These are phyloP conservation scores for Alligator mississippiensis DNA, from an alignment of 2,113 vertebrate species.

Conservation along the genomic window DNA sequence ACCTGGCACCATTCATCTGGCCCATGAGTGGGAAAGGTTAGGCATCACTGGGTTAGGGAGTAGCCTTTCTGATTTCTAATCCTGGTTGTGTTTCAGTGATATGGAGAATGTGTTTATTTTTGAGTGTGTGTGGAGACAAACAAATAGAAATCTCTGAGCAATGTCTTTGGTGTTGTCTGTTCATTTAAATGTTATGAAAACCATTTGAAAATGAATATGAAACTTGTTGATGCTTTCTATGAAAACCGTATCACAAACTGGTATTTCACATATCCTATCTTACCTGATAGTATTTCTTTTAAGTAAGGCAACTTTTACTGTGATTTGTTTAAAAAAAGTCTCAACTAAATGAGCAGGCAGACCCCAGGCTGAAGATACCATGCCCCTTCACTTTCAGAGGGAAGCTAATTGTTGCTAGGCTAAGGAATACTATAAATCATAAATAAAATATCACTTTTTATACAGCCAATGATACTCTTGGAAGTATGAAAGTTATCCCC, in stretches of 20 bases:
- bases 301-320: background rate
- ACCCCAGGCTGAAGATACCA: background rate
- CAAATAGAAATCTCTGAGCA: background rate
- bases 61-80: background rate
- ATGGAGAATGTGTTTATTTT: background rate
- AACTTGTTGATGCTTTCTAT: background rate
- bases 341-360: background rate
- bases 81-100: background rate
- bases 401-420: constrained; percentile 23
- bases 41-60: background rate
- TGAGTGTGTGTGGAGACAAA: background rate
- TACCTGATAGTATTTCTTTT: background rate
- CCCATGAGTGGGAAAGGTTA: too few species aligned
- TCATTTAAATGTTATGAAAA: background rate
- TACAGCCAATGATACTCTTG: background rate
- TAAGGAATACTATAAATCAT: background rate
- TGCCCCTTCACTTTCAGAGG: background rate
- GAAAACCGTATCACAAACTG: background rate
- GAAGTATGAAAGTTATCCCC: background rate
- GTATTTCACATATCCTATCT: background rate
- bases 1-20: too few species aligned
- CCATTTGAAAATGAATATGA: background rate
- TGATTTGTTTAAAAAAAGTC: background rate
- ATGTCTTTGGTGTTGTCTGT: background rate
- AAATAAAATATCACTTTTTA: background rate